A percentile compares a stretch with the other conserved stretches of the same genome.
Conservation (phyloP, 2,113 vertebrate species). For the Ptilorrhoa leucosticta region DNA sequence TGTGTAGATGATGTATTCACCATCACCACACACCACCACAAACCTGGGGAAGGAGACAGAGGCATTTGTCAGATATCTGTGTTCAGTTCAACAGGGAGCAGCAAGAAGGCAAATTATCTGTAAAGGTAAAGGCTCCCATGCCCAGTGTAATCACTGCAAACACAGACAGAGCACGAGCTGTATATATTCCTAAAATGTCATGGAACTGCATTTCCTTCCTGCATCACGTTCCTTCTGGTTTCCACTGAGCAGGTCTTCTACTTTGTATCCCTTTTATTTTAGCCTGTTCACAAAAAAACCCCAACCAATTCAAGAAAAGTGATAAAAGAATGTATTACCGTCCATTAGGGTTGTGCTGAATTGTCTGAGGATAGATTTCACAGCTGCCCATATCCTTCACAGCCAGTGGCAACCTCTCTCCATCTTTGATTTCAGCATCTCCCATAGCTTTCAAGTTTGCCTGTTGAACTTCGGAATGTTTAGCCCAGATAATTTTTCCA, state of each 20-base stretch:
- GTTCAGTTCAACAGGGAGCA: neutral
- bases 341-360: conserved; percentile 97
- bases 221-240: neutral
- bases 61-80: neutral
- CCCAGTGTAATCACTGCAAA: neutral
- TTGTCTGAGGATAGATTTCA: conserved; percentile 98
- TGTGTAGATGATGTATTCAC: conserved; percentile 98
- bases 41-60: conserved; percentile 71
- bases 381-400: conserved; percentile 99
- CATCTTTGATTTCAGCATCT: conserved; percentile 96
- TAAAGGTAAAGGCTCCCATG: neutral
- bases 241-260: neutral
- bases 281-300: neutral
- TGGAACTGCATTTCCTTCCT: neutral
- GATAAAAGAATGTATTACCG: conserved; percentile 69
- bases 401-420: conserved; percentile 91
- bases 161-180: neutral
- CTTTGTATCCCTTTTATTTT: neutral
- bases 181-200: accelerated
- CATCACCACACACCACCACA: conserved; percentile 96
- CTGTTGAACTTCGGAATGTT: conserved; percentile 96
- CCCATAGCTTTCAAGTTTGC: conserved; percentile 99
- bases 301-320: neutral
- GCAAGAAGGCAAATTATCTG: neutral
- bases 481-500: conserved; percentile 99